Percentiles rank a stretch among this genome's conserved stretches.
phyloP scores from a whole-genome alignment of 1,140 invertebrate species.

The Drosophila asahinai region DNA sequence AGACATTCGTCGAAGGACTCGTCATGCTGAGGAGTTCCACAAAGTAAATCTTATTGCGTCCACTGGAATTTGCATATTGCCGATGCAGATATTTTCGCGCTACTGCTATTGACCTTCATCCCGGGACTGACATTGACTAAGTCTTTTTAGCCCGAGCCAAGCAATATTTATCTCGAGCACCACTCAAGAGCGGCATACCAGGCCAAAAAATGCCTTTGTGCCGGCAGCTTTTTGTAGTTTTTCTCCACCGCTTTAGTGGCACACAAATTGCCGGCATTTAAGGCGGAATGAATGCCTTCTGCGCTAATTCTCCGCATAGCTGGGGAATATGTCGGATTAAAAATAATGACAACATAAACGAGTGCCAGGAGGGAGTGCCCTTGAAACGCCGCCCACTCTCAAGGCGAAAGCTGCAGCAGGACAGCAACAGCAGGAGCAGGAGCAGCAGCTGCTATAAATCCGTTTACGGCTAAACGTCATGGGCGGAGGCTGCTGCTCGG shows the following conservation, averaged over 20 bases:
- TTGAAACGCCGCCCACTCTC: constrained; percentile 46
- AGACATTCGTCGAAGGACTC: not conserved
- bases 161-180: constrained; percentile 35
- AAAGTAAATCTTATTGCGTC: constrained; percentile 19
- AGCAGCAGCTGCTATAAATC: constrained; percentile 60
- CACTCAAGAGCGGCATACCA: constrained; percentile 42
- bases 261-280: constrained; percentile 51
- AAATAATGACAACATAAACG: constrained; percentile 76
- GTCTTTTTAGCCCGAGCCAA: constrained; percentile 39
- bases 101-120: constrained; percentile 60
- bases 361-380: constrained; percentile 51
- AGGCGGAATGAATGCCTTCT: constrained; percentile 36
- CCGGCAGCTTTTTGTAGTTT: constrained; percentile 29
- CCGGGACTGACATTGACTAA: constrained; percentile 50
- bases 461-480: constrained; percentile 75
- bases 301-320: constrained; percentile 56
- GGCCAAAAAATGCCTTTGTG: constrained; percentile 63
- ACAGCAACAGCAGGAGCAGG: not conserved
- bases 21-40: constrained; percentile 5
- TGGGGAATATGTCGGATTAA: constrained; percentile 63
- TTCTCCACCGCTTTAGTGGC: constrained; percentile 24
- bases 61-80: constrained; percentile 36
- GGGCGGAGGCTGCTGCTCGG: constrained; percentile 22
- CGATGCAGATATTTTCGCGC: constrained; percentile 35
- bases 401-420: constrained; percentile 53